A percentile compares a stretch with the other conserved stretches of the same genome.
These are phyloP conservation scores for Tortricodes alternella DNA, from an alignment of 2,888 invertebrate species.

Conservation along the genomic window DNA sequence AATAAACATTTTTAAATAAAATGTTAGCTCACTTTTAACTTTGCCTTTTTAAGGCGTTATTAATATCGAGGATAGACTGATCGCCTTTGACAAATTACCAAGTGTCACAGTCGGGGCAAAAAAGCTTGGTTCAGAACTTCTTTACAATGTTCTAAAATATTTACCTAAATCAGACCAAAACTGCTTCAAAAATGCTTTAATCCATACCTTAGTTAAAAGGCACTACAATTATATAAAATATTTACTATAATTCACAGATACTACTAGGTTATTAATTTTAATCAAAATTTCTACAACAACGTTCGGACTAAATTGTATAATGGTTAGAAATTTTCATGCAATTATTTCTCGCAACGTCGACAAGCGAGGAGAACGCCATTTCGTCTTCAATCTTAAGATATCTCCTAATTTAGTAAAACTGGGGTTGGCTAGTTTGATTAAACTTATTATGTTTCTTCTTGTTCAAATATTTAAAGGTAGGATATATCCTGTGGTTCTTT, in stretches of 20 bases:
- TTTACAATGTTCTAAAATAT: no score
- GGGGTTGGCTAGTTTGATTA: background rate
- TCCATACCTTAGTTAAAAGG: background rate
- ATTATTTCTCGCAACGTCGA: background rate
- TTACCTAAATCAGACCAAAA: no score
- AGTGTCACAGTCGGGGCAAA: conserved; percentile 38
- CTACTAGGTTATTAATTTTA: background rate
- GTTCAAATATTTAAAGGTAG: background rate
- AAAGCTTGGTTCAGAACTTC: background rate
- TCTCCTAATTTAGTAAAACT: background rate
- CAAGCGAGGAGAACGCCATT: background rate
- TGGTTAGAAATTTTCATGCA: background rate
- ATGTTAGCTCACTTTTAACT: conserved; percentile 1
- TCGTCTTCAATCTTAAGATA: background rate
- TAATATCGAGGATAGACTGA: conserved; percentile 44
- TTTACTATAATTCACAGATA: background rate
- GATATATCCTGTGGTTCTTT: no score
- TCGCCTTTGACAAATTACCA: conserved; percentile 44
- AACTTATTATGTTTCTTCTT: background rate
- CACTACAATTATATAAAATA: background rate
- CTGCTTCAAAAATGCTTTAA: no score
- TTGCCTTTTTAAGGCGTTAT: conserved; percentile 39
- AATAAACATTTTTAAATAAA: conserved; percentile 18
- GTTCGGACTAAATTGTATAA: background rate
- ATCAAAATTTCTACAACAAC: background rate